phyloP scores from a whole-genome alignment of 2,797 vertebrate genomes.

The Molossus alvarezi region DNA sequence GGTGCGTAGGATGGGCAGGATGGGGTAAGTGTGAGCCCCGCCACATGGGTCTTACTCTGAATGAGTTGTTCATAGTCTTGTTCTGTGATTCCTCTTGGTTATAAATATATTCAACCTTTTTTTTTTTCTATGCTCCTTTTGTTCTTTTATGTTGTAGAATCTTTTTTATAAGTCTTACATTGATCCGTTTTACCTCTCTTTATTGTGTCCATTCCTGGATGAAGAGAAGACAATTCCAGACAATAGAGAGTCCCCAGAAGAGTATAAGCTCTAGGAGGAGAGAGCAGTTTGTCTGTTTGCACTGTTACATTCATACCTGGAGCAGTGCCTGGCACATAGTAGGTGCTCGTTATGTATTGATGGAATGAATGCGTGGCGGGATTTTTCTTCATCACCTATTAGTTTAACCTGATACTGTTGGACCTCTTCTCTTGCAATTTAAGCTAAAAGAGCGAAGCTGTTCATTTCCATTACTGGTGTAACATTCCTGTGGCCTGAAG shows the following conservation, averaged over 20 bases:
- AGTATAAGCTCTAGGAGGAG: not conserved
- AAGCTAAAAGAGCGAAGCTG: not conserved
- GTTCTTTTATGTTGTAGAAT: not conserved
- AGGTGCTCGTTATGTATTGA: not conserved
- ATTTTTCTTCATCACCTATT: not conserved
- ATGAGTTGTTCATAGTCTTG: not conserved
- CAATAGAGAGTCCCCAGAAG: not conserved
- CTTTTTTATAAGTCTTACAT: not conserved
- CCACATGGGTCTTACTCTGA: not conserved
- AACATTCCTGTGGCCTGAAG: not conserved
- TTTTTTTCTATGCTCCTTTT: not conserved
- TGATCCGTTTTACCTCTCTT: not conserved
- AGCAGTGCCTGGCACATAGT: too few species aligned
- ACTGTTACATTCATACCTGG: rapidly evolving
- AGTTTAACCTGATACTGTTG: not conserved
- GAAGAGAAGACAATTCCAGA: not conserved
- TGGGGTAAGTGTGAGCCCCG: not conserved
- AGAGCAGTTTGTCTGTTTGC: not conserved
- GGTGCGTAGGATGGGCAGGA: not conserved
- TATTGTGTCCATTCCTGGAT: not conserved
- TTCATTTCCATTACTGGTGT: not conserved
- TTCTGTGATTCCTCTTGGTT: not conserved
- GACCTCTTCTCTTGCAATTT: not conserved
- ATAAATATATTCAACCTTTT: not conserved
- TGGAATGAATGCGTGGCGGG: not conserved